Conservation (phyloP, 2,888 invertebrate species). For the Pyrocoelia pectoralis region DNA sequence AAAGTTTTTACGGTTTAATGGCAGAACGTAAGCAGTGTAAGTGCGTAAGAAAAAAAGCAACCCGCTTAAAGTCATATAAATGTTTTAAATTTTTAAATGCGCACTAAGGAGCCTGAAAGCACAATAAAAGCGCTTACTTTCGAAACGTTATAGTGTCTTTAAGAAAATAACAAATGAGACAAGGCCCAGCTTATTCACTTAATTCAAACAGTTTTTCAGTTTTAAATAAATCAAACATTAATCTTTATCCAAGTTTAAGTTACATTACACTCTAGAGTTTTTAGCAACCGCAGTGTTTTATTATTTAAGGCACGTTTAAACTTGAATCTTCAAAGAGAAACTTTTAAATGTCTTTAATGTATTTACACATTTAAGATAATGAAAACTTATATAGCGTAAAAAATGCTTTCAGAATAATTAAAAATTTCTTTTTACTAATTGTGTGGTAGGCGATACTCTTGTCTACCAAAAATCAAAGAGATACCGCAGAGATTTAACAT, state of each 20-base stretch:
- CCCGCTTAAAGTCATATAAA: slow-evolving; percentile 9
- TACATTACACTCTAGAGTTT: not conserved
- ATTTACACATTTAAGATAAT: not conserved
- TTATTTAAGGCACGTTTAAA: not conserved
- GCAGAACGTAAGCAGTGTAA: slow-evolving; percentile 8
- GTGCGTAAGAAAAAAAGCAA: slow-evolving; percentile 17
- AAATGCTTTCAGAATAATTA: not conserved
- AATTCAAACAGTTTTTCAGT: not conserved
- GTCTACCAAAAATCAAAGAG: too few species aligned
- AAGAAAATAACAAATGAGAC: not conserved
- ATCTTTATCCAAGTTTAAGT: not conserved
- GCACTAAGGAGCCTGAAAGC: not conserved
- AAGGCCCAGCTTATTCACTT: not conserved
- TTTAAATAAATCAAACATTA: slow-evolving; percentile 1
- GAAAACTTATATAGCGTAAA: not conserved
- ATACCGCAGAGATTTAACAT: too few species aligned
- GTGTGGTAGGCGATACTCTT: too few species aligned
- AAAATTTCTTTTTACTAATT: too few species aligned
- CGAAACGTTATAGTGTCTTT: not conserved
- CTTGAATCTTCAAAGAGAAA: not conserved
- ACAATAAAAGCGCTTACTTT: slow-evolving; percentile 8
- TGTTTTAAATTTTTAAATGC: slow-evolving; percentile 11
- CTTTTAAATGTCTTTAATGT: not conserved
- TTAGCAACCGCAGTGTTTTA: not conserved
- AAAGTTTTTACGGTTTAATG: slow-evolving; percentile 21